These are phyloP conservation scores for Rhinogobio ventralis DNA, from an alignment of 2,797 vertebrate species.

Conservation along the genomic window DNA sequence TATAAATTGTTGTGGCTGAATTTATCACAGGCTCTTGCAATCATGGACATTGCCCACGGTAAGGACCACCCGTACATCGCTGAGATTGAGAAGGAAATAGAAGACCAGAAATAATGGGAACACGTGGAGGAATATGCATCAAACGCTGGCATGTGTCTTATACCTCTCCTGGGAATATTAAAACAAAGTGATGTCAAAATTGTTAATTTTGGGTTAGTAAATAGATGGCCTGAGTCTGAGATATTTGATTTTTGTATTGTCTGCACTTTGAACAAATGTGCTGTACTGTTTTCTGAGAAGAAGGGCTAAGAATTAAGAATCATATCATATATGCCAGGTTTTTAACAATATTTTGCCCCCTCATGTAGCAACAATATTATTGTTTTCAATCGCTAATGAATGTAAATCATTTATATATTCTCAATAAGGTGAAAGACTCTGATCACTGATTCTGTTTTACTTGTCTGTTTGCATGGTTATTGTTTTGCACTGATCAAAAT, in stretches of 20 bases:
- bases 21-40: conserved; percentile 84
- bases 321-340: conserved; percentile 30
- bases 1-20: neutral
- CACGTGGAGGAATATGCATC: conserved; percentile 34
- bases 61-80: conserved; percentile 95
- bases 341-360: conserved; percentile 35
- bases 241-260: conserved; percentile 44
- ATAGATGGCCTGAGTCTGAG: conserved; percentile 24
- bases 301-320: conserved; percentile 57
- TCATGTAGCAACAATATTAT: conserved; percentile 33
- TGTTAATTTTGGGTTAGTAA: conserved; percentile 47
- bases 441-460: conserved; percentile 3
- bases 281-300: conserved; percentile 49
- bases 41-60: conserved; percentile 97
- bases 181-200: conserved; percentile 46
- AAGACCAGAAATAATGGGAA: conserved; percentile 74
- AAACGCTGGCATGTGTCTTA: conserved; percentile 67
- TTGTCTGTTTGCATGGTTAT: conserved; percentile 46
- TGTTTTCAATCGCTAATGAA: conserved; percentile 1
- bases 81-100: conserved; percentile 93
- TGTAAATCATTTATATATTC: conserved; percentile 20
- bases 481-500: conserved; percentile 11
- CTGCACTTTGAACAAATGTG: conserved; percentile 13
- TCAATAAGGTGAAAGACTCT: neutral
- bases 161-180: conserved; percentile 57